Percentiles rank a stretch among this genome's conserved stretches.
Conservation (phyloP, 2,797 vertebrate species). For the Choloepus didactylus region DNA sequence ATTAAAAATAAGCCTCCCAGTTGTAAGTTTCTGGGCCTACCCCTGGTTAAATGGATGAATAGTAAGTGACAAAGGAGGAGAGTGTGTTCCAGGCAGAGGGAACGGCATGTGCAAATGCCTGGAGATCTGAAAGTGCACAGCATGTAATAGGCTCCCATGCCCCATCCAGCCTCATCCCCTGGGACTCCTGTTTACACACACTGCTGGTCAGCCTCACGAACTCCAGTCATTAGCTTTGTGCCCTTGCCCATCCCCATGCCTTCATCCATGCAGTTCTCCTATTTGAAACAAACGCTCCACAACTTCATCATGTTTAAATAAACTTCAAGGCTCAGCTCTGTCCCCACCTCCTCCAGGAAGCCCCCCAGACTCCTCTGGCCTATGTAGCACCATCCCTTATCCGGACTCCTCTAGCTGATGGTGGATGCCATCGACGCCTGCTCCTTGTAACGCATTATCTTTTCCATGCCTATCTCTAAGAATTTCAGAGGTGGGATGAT, state of each 20-base stretch:
- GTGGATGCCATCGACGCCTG: background rate
- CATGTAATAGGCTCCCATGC: background rate
- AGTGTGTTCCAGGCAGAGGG: background rate
- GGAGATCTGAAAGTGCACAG: background rate
- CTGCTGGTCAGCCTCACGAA: background rate
- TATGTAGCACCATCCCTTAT: background rate
- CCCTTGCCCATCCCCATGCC: background rate
- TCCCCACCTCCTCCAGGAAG: slow-evolving; percentile 1
- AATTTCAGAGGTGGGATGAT: background rate
- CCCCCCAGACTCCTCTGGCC: background rate
- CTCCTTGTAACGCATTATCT: background rate
- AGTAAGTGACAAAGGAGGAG: slow-evolving; percentile 1
- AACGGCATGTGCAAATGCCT: background rate
- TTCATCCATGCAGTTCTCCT: background rate
- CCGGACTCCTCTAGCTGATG: background rate
- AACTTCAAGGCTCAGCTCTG: slow-evolving; percentile 17
- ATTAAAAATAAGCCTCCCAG: background rate
- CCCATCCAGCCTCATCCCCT: background rate
- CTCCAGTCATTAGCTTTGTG: background rate
- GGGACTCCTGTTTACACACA: background rate
- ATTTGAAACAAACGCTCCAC: too few species aligned
- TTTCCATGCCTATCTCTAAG: background rate
- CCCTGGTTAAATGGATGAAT: background rate
- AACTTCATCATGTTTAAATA: slow-evolving; percentile 15
- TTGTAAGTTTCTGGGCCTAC: background rate